Percentiles rank a stretch among this genome's conserved stretches.
Evolutionary conservation across 2,797 vertebrate genomes (phyloP).

Genomic region (Centroberyx gerrardi): DNA sequence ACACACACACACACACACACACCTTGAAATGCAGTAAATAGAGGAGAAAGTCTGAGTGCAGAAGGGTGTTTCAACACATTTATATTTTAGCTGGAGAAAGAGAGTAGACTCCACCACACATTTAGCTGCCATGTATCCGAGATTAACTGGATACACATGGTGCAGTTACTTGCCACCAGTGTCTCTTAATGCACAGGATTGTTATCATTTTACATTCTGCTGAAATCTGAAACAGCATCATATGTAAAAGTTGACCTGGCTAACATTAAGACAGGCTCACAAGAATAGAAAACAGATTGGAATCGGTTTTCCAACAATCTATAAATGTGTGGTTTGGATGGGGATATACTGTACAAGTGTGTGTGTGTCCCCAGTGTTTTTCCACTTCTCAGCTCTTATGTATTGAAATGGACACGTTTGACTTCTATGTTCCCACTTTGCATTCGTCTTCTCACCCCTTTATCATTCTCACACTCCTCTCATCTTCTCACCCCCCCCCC

Average conservation of each 20-base stretch:
- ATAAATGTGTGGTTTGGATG: too few species aligned
- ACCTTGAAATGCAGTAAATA: background rate
- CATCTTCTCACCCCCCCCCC: constrained; percentile 16
- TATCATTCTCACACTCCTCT: constrained; percentile 13
- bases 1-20: constrained; percentile 6
- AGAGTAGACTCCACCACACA: background rate
- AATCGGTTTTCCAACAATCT: background rate
- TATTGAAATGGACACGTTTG: background rate
- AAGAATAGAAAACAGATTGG: background rate
- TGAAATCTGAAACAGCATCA: too few species aligned
- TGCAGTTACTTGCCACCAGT: too few species aligned
- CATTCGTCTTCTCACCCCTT: constrained; percentile 18
- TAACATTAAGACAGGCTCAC: background rate
- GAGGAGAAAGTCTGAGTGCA: background rate
- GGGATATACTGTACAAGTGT: too few species aligned
- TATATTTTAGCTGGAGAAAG: constrained; percentile 3
- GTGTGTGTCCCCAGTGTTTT: too few species aligned
- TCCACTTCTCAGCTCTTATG: too few species aligned
- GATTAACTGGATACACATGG: too few species aligned
- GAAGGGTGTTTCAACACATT: background rate
- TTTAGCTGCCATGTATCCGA: background rate
- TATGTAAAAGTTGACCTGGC: too few species aligned
- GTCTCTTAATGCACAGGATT: too few species aligned
- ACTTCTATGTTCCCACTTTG: constrained; percentile 4
- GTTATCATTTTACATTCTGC: too few species aligned